Conservation (phyloP, 2,797 vertebrate species). For the Sebastes hubbsi region DNA sequence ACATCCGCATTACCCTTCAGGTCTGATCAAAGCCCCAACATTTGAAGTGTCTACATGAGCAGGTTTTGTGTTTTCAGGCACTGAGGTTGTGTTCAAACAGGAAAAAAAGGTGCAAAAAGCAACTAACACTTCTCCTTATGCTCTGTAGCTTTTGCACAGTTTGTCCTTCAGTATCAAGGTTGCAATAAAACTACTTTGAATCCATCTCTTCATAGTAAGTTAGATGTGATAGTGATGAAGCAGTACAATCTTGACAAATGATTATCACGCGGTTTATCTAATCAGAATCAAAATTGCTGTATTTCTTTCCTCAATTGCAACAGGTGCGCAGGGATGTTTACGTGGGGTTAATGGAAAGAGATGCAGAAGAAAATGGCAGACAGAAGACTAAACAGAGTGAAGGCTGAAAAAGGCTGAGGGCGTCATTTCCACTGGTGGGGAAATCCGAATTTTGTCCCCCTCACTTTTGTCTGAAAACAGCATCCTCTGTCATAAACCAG, state of each 20-base stretch:
- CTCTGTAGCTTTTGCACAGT: background rate
- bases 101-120: conserved; percentile 40
- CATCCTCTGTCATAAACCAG: background rate
- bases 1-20: conserved; percentile 55
- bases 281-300: conserved; percentile 25
- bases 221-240: conserved; percentile 11
- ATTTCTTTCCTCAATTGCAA: conserved; percentile 1
- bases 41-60: conserved; percentile 40
- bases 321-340: conserved; percentile 16
- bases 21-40: conserved; percentile 35
- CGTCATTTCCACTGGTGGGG: background rate
- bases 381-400: background rate
- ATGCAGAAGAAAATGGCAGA: background rate
- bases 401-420: background rate
- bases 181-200: conserved; percentile 2
- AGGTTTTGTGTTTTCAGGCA: conserved; percentile 30
- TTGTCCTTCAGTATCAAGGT: conserved; percentile 30
- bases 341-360: background rate
- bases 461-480: background rate
- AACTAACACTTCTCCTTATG: conserved; percentile 8
- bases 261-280: conserved; percentile 15
- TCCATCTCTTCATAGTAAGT: background rate
- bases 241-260: conserved; percentile 28
- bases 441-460: background rate
- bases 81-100: conserved; percentile 7